Percentiles rank a stretch among this genome's conserved stretches.
These are phyloP conservation scores for Adelosebastes latens DNA, from an alignment of 2,797 vertebrate species.

Conservation along the genomic window DNA sequence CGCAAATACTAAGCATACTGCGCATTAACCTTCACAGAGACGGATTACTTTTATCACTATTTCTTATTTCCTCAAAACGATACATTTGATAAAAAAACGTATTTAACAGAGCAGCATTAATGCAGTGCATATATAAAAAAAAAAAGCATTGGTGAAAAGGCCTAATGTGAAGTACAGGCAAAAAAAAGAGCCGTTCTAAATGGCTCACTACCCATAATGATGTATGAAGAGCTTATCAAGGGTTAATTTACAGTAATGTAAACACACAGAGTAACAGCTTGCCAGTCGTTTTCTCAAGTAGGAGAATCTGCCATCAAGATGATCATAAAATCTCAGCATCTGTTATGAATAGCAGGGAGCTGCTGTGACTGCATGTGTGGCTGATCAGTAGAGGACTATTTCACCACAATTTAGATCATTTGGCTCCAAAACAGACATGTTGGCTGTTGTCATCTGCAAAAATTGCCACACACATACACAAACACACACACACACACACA, in stretches of 20 bases:
- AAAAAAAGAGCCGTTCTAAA: neutral
- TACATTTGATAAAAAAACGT: neutral
- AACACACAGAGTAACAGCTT: constrained; percentile 67
- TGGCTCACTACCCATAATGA: constrained; percentile 13
- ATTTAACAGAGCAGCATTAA: neutral
- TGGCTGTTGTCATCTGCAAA: neutral
- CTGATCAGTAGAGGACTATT: constrained; percentile 27
- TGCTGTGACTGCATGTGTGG: constrained; percentile 1
- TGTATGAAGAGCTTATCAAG: constrained; percentile 21
- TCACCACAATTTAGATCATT: constrained; percentile 18
- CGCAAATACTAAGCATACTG: neutral
- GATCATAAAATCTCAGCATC: constrained; percentile 69
- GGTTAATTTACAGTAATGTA: constrained; percentile 58
- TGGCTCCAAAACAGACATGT: constrained; percentile 29
- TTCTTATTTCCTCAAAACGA: neutral
- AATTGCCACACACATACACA: too few relatives aligned
- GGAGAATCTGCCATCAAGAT: constrained; percentile 62
- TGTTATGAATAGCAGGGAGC: constrained; percentile 55
- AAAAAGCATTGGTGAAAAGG: neutral
- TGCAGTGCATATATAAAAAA: neutral
- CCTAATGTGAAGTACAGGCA: neutral
- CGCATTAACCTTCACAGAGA: too few relatives aligned
- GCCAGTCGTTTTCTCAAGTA: constrained; percentile 59
- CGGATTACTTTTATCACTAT: neutral
- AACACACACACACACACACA: too few relatives aligned